phyloP scores from a whole-genome alignment of 1,140 invertebrate species.

The Philopotamus ludificatus region DNA sequence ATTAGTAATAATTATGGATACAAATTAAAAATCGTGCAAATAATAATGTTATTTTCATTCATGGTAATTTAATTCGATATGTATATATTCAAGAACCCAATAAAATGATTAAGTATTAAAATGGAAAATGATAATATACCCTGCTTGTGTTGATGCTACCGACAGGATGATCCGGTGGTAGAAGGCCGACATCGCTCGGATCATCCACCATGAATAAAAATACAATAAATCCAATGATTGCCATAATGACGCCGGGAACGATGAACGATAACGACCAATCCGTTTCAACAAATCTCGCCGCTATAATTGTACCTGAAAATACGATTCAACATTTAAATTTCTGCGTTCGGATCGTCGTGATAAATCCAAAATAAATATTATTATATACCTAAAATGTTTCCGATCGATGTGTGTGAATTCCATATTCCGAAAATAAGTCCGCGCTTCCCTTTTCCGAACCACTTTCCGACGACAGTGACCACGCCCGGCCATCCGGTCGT shows the following conservation, averaged over 20 bases:
- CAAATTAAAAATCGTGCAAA: too few species aligned
- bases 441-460: conserved; percentile 90
- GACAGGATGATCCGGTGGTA: conserved; percentile 16
- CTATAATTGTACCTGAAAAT: conserved; percentile 66
- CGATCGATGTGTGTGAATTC: conserved; percentile 96
- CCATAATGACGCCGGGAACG: conserved; percentile 87
- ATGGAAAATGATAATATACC: too few species aligned
- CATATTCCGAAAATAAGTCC: conserved; percentile 94
- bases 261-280: conserved; percentile 93
- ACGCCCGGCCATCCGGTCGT: conserved; percentile 88
- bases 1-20: too few species aligned
- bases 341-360: background rate
- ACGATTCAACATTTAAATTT: background rate
- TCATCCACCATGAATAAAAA: conserved; percentile 84
- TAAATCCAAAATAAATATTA: background rate
- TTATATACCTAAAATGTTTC: conserved; percentile 82
- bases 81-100: too few species aligned
- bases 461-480: conserved; percentile 90
- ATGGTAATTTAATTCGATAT: too few species aligned
- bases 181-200: conserved; percentile 65
- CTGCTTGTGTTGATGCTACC: conserved; percentile 16
- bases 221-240: conserved; percentile 70
- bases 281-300: conserved; percentile 78
- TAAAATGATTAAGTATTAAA: too few species aligned
- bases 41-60: too few species aligned